Evolutionary conservation across 2,797 vertebrate species (phyloP).

Genomic region (Eulemur coronatus): DNA sequence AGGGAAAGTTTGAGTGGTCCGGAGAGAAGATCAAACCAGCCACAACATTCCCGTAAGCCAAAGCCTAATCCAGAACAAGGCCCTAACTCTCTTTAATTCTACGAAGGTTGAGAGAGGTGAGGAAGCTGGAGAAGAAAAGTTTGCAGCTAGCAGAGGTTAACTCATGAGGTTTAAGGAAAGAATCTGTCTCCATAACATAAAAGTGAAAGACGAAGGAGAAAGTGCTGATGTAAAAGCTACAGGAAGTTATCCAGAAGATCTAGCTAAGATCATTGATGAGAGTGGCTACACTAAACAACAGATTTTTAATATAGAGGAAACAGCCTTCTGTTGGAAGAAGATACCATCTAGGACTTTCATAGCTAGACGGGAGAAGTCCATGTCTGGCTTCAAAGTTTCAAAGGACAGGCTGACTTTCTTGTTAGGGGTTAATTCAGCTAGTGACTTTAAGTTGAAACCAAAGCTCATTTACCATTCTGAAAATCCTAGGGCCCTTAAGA

Average conservation of each 20-base stretch:
- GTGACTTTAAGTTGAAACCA: not conserved
- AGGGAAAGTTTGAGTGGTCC: not conserved
- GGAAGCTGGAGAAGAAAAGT: not conserved
- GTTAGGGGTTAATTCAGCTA: not conserved
- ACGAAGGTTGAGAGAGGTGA: not conserved
- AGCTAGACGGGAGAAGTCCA: not conserved
- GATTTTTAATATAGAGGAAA: not conserved
- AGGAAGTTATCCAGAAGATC: not conserved
- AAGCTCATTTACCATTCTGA: not conserved
- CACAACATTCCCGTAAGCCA: not conserved
- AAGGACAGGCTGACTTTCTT: not conserved
- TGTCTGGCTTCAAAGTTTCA: not conserved
- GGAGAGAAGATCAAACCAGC: not conserved
- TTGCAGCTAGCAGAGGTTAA: not conserved
- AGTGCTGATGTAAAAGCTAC: not conserved
- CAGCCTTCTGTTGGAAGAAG: not conserved
- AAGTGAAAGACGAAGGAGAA: not conserved
- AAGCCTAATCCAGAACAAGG: not conserved
- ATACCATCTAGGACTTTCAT: not conserved
- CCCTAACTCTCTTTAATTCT: not conserved
- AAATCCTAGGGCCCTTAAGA: not conserved
- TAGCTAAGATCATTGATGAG: not conserved
- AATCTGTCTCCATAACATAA: not conserved
- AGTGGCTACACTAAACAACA: not conserved
- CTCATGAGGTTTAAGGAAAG: not conserved